Evolutionary conservation across 1,140 invertebrate species (phyloP).

Genomic region (Orchestia grillus): DNA sequence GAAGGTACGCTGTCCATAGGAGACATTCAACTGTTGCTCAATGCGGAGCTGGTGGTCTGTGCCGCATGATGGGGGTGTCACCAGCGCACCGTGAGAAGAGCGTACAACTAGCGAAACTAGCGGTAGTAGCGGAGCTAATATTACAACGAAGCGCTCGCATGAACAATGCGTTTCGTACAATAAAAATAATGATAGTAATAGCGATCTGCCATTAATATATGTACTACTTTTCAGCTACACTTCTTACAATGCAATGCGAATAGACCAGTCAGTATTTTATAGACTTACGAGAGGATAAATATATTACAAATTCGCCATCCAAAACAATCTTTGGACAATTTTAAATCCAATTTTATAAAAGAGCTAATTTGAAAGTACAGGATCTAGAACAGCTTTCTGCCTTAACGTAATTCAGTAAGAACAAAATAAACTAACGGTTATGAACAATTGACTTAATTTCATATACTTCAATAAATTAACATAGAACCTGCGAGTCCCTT

Average conservation of each 20-base stretch:
- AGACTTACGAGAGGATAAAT: slow-evolving; percentile 28
- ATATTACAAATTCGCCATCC: slow-evolving; percentile 37
- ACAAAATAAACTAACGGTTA: neutral
- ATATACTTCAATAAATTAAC: neutral
- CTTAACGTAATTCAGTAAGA: neutral
- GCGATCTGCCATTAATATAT: slow-evolving; percentile 26
- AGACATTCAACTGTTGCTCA: neutral
- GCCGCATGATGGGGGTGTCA: too few relatives aligned
- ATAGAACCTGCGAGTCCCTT: neutral
- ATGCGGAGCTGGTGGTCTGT: neutral
- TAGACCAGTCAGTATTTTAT: slow-evolving; percentile 19
- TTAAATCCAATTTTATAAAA: slow-evolving; percentile 2
- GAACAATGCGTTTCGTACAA: slow-evolving; percentile 16
- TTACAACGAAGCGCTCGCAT: neutral
- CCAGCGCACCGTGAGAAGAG: neutral
- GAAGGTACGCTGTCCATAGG: neutral
- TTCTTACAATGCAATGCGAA: slow-evolving; percentile 1
- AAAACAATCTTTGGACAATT: neutral
- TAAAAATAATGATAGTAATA: slow-evolving; percentile 29
- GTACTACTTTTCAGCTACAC: neutral
- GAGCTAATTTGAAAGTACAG: neutral
- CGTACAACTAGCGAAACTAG: neutral
- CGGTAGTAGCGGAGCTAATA: neutral
- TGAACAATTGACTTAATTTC: slow-evolving; percentile 16
- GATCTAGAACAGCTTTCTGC: neutral